phyloP scores from a whole-genome alignment of 35 echinoderm and acorn worm species.

The Apostichopus californicus region DNA sequence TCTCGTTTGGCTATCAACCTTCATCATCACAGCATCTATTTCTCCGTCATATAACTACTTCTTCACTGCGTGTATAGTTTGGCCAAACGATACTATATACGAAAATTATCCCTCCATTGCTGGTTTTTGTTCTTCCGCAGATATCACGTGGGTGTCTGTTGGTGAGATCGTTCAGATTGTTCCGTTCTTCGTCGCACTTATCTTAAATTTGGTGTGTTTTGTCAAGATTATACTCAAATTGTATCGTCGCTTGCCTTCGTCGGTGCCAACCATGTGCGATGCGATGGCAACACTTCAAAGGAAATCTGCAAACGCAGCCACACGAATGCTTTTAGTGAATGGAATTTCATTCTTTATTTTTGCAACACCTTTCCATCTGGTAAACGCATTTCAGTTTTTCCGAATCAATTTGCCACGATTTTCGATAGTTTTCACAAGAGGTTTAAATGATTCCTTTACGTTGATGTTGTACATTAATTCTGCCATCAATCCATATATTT shows the following conservation, averaged over 20 bases:
- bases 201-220: conserved; percentile 51
- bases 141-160: not conserved
- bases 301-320: conserved; percentile 43
- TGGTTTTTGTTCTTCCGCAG: conserved; percentile 43
- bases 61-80: not conserved
- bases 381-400: not conserved
- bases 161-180: conserved; percentile 45
- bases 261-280: not conserved
- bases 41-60: not conserved
- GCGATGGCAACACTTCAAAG: not conserved
- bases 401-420: not conserved
- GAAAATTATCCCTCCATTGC: conserved; percentile 17
- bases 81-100: conserved; percentile 36
- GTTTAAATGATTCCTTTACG: not conserved
- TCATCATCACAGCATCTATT: too few relatives aligned
- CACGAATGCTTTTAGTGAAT: too few relatives aligned
- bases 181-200: conserved; percentile 67
- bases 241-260: not conserved
- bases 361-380: conserved; percentile 47
- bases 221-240: conserved; percentile 57
- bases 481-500: conserved; percentile 58
- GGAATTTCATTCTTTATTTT: conserved; percentile 68
- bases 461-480: conserved; percentile 64
- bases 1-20: too few relatives aligned
- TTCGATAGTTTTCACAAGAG: too few relatives aligned